Percentiles rank a stretch among this genome's conserved stretches.
These are phyloP conservation scores for Palaemon carinicauda DNA, from an alignment of 1,140 invertebrate species.

Conservation along the genomic window DNA sequence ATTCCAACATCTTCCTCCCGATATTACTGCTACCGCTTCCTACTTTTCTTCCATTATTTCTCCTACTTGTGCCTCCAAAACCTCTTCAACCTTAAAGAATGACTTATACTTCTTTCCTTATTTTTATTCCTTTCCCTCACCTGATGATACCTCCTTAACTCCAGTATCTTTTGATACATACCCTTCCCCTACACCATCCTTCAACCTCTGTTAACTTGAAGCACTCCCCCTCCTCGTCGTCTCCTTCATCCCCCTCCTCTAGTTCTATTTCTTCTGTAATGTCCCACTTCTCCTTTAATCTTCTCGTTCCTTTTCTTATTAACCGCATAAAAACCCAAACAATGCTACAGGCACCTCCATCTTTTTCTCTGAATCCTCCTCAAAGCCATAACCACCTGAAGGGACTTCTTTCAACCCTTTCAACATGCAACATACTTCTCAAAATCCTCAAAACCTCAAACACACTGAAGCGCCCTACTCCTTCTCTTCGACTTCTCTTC, in stretches of 20 bases:
- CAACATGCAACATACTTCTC: neutral
- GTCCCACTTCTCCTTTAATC: neutral
- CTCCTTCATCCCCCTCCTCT: neutral
- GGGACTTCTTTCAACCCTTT: too few species aligned
- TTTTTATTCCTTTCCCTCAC: too few species aligned
- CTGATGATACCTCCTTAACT: too few species aligned
- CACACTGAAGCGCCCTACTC: too few species aligned
- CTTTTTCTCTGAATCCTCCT: neutral
- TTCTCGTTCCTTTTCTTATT: neutral
- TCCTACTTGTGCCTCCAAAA: too few species aligned
- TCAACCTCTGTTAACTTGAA: too few species aligned
- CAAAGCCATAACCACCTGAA: neutral
- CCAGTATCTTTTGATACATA: too few species aligned
- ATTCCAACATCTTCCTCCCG: too few species aligned
- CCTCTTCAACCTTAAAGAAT: too few species aligned
- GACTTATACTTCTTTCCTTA: too few species aligned
- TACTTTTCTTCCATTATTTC: neutral
- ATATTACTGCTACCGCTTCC: neutral
- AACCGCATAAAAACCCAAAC: too few species aligned
- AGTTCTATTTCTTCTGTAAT: neutral
- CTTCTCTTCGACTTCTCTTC: neutral
- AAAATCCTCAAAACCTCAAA: neutral
- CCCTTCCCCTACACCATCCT: neutral
- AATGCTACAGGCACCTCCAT: too few species aligned
- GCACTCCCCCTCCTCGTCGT: neutral